phyloP scores from a whole-genome alignment of 2,113 vertebrate genomes.

The Hyperoodon ampullatus region DNA sequence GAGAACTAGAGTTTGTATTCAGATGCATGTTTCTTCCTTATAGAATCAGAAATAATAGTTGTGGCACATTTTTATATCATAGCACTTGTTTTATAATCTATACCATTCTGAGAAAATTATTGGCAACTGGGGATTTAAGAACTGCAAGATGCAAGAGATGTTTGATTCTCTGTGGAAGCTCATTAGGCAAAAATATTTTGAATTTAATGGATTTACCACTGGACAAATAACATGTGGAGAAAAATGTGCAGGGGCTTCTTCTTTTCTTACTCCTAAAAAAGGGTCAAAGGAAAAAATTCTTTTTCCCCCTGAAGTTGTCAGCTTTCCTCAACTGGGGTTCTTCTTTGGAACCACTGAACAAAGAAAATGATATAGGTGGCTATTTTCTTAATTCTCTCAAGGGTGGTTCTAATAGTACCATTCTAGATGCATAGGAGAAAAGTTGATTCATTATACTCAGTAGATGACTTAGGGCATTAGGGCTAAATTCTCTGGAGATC shows the following conservation, averaged over 20 bases:
- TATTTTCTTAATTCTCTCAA: conserved; percentile 42
- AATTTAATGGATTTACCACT: not conserved
- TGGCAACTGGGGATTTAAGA: not conserved
- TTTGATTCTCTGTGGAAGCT: not conserved
- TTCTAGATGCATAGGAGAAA: not conserved
- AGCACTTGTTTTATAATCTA: not conserved
- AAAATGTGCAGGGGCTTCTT: not conserved
- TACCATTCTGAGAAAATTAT: not conserved
- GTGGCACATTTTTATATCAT: not conserved
- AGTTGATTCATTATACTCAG: not conserved
- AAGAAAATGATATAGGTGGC: conserved; percentile 1
- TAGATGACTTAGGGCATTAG: not conserved
- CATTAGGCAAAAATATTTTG: not conserved
- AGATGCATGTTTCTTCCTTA: not conserved
- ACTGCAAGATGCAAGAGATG: not conserved
- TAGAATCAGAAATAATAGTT: not conserved
- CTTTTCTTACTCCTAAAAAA: not conserved
- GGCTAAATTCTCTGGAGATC: not conserved
- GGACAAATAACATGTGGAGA: not conserved
- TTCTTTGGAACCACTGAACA: not conserved
- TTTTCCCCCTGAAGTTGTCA: not conserved
- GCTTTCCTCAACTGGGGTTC: not conserved
- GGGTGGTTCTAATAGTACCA: not conserved
- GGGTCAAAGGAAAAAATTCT: not conserved
- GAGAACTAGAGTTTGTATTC: not conserved